These are phyloP conservation scores for Danaus plexippus DNA, from an alignment of 1,140 invertebrate species.

Conservation along the genomic window DNA sequence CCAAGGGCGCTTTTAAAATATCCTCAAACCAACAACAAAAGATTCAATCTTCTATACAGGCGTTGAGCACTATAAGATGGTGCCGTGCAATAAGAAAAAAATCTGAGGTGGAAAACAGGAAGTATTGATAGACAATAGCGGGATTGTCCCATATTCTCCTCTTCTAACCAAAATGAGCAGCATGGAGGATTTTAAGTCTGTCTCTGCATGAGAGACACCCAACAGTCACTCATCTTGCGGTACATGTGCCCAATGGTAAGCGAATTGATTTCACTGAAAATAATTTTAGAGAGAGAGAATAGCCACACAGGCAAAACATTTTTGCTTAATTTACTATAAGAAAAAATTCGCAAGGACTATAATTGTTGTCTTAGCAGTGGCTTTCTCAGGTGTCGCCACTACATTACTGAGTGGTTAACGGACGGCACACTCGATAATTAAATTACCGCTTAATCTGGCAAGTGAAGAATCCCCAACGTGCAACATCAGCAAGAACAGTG, in stretches of 20 bases:
- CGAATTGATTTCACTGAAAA: slow-evolving; percentile 25
- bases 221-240: slow-evolving; percentile 28
- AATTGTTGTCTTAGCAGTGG: no score
- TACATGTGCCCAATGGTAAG: slow-evolving; percentile 27
- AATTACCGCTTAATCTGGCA: no score
- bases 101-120: slow-evolving; percentile 21
- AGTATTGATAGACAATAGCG: slow-evolving; percentile 41
- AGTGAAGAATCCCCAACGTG: no score
- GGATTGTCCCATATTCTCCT: slow-evolving; percentile 52
- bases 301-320: background rate
- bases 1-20: background rate
- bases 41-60: slow-evolving; percentile 33
- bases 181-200: slow-evolving; percentile 37
- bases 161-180: slow-evolving; percentile 45
- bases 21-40: slow-evolving; percentile 8
- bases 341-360: no score
- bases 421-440: no score
- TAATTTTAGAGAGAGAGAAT: slow-evolving; percentile 27
- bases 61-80: slow-evolving; percentile 28
- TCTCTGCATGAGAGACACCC: slow-evolving; percentile 30
- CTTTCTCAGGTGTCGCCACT: no score
- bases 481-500: no score
- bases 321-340: no score
- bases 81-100: slow-evolving; percentile 24
- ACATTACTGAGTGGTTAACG: no score